Evolutionary conservation across 2,888 invertebrate genomes (phyloP).

Genomic region (Bimastos eiseni): DNA sequence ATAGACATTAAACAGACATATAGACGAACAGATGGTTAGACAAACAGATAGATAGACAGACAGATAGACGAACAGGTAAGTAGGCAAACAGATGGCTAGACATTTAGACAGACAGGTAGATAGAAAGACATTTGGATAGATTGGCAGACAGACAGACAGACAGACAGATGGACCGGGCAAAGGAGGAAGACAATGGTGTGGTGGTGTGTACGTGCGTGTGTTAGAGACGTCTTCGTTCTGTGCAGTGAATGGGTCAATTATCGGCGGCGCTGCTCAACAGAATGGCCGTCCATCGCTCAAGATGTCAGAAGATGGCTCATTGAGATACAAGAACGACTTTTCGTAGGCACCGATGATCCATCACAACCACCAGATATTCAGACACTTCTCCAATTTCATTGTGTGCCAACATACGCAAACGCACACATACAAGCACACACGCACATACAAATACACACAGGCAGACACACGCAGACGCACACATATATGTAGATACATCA

Average conservation of each 20-base stretch:
- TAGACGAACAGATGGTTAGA: neutral
- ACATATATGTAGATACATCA: neutral
- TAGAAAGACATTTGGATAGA: neutral
- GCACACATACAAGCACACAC: neutral
- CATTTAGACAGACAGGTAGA: neutral
- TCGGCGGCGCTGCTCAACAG: neutral
- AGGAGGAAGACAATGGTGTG: neutral
- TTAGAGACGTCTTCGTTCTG: neutral
- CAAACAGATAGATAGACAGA: neutral
- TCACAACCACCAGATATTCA: neutral
- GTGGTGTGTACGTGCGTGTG: neutral
- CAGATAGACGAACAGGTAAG: neutral
- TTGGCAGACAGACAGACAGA: neutral
- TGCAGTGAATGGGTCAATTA: constrained; percentile 1
- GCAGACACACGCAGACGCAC: neutral
- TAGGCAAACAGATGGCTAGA: neutral
- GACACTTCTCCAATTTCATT: constrained; percentile 13
- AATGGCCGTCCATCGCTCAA: constrained; percentile 13
- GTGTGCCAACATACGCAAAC: neutral
- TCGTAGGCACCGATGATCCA: neutral
- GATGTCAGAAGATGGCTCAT: constrained; percentile 6
- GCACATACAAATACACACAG: neutral
- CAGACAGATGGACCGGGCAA: neutral
- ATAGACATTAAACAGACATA: neutral
- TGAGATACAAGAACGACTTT: neutral